Evolutionary conservation across 1,140 invertebrate genomes (phyloP).

Genomic region (Schlechtendalia chinensis): DNA sequence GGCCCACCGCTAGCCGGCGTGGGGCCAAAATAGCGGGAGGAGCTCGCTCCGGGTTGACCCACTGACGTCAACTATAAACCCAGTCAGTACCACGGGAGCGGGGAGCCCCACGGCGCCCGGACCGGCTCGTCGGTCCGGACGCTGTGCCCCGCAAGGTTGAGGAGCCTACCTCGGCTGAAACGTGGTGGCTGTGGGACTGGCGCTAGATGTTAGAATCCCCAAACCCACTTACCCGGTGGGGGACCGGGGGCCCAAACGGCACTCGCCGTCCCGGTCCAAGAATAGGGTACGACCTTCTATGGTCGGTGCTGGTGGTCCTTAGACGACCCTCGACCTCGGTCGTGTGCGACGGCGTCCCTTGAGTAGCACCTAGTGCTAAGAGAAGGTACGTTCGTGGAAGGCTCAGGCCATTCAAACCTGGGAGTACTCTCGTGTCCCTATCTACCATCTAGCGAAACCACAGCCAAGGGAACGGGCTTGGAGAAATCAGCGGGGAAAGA

Average conservation of each 20-base stretch:
- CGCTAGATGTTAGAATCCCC: not conserved
- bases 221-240: not conserved
- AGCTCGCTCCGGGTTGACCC: not conserved
- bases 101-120: not conserved
- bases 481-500: no score
- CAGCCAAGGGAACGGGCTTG: no score
- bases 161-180: constrained; percentile 2
- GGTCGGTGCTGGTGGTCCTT: not conserved
- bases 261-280: not conserved
- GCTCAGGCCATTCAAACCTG: no score
- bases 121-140: no score
- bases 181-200: not conserved
- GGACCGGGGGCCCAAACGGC: not conserved
- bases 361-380: no score
- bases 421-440: no score
- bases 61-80: constrained; percentile 3
- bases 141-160: not conserved
- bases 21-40: not conserved
- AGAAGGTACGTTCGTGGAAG: no score
- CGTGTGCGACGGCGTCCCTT: no score
- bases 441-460: no score
- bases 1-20: constrained; percentile 3
- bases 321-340: not conserved
- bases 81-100: not conserved
- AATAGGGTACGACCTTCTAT: not conserved